These are phyloP conservation scores for Coptodon rendalli DNA, from an alignment of 2,113 vertebrate species.

Conservation along the genomic window DNA sequence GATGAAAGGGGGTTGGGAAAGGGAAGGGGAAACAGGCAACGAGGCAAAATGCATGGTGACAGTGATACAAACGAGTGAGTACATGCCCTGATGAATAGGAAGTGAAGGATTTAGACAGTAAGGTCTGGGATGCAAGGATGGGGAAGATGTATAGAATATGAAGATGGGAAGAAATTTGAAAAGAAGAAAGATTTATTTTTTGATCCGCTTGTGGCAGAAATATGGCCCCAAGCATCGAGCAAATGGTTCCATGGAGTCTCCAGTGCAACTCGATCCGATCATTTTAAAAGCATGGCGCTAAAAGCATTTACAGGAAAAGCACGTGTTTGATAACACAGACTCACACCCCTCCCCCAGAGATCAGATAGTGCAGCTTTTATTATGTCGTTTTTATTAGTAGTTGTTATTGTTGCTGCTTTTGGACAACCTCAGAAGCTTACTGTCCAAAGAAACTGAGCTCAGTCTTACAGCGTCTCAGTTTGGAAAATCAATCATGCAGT, in stretches of 20 bases:
- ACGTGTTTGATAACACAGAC: background rate
- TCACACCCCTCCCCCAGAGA: background rate
- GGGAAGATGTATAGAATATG: background rate
- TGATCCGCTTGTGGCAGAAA: background rate
- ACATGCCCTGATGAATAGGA: background rate
- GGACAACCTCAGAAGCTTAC: background rate
- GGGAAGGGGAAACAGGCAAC: background rate
- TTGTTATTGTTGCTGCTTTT: background rate
- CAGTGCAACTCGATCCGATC: background rate
- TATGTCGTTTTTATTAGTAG: background rate
- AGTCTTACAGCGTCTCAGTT: background rate
- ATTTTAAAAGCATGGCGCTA: background rate
- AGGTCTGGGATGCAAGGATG: background rate
- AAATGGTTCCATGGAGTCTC: background rate
- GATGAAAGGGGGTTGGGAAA: background rate
- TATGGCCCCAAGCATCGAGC: background rate
- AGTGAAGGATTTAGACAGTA: background rate
- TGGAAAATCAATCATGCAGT: background rate
- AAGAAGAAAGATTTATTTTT: background rate
- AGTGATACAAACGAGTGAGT: background rate
- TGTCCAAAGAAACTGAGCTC: background rate
- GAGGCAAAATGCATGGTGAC: background rate
- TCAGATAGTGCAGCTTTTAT: background rate
- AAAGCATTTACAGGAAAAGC: background rate
- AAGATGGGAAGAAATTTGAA: background rate